Conservation (phyloP, 2,888 invertebrate species). For the Amphipoea oculea region DNA sequence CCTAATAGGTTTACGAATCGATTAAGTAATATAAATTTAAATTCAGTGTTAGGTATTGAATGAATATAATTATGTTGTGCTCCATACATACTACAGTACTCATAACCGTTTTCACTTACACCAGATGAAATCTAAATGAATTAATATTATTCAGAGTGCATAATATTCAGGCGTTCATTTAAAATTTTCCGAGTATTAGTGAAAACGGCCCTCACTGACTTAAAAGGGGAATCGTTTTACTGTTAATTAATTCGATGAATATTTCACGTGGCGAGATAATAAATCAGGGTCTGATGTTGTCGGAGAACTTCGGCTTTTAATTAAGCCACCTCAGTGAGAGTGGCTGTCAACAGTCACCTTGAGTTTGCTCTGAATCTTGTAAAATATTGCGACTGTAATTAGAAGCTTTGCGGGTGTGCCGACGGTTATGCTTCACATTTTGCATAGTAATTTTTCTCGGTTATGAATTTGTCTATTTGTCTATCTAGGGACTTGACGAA, state of each 20-base stretch:
- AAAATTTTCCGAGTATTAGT: too few relatives aligned
- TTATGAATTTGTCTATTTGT: neutral
- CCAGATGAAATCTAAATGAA: neutral
- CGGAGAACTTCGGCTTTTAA: neutral
- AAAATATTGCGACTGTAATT: neutral
- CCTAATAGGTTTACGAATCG: neutral
- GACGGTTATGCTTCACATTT: neutral
- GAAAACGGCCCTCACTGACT: neutral
- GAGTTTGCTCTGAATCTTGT: neutral
- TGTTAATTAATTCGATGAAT: neutral
- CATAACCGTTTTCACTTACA: neutral
- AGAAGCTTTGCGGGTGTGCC: neutral
- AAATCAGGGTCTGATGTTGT: neutral
- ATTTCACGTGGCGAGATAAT: neutral
- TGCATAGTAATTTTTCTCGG: neutral
- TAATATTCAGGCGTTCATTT: neutral
- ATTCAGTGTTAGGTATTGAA: too few relatives aligned
- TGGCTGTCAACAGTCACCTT: slow-evolving; percentile 9
- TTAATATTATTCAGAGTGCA: neutral
- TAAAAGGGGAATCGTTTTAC: neutral
- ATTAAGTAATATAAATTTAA: too few relatives aligned
- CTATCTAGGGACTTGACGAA: too few relatives aligned
- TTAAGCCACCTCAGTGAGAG: slow-evolving; percentile 1
- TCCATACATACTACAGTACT: neutral
- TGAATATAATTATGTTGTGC: neutral